Evolutionary conservation across 2,888 invertebrate species (phyloP), one percentile per base, ranked within the genome.

Genomic region (Cryptocheilus praepositus): DNA sequence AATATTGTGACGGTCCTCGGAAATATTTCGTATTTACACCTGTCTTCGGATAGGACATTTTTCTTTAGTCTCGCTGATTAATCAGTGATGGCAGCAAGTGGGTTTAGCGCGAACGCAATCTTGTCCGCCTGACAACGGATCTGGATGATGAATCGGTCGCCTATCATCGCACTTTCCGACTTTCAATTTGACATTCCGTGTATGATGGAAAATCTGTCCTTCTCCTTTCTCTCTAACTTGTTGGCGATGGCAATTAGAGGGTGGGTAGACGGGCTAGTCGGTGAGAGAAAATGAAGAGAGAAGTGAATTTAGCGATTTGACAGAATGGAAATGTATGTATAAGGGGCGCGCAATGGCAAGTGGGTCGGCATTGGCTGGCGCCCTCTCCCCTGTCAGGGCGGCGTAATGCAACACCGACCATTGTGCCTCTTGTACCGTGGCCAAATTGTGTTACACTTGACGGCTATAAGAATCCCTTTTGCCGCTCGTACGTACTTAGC

Each of bases 381-480:
- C 68, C 76, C 76, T 74, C 70, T 73, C 70, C 73, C 68, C 68
- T 59, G 60, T 70, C 68, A 64, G 65, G 71, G 65, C 72, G 69
- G 71, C 82, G 82, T 83, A 84, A 83, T 80, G 83, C 76, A 81
- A 84, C 77, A 84, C 82, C 80, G 65, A 71, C 73, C 74, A 72
- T 74, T 79, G 80, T 81, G 65, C 70, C 64, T 77, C 76, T 79
- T 80, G 81, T 80, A 66, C 64, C 73, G 61, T 57, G 61, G 80
- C 80, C 81, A 81, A 81, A 79, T 75, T 73, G 71, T 68, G 73
- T 70, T 75, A 66, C 76, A 69, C 72, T 71, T 63, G 46, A 22
- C 52, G 45, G n/a, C 61, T 49, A 53, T 51, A 60, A 60, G 43
- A 62, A 56, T 68, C 67, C 46, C 64, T 60, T 65, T 64, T n/a